Base-by-base conservation (phyloP, 2,113 vertebrate species). In the Rhinichthys klamathensis region DNA sequence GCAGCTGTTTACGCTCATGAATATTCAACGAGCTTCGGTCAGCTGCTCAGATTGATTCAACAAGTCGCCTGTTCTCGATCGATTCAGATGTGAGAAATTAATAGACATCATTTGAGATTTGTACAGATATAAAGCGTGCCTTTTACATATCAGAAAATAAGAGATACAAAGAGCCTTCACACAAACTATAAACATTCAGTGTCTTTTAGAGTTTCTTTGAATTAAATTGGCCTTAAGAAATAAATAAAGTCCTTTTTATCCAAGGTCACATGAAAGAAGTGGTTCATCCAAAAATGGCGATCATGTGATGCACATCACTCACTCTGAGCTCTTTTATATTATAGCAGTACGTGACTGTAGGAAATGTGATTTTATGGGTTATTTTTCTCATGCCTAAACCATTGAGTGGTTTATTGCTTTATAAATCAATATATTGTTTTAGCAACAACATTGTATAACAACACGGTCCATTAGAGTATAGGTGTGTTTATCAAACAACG, bases 1-100 rank as follows among this genome's bases (percentile, higher is more conserved):
- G 87, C 89, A 88, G 87, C 87, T 87, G 88, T 83, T 87, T 78
- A 18, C n/a, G 13, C n/a, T 88, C 56, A 84, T 88, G 79, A 88
- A 87, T 90, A 89, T 87, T 88, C 77, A 89, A 54, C 30, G 44
- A 41, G 41, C 41, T 41, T 41, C 41, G 8, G 41, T 41, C 32
- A 70, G 51, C 56, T 74, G 79, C 85, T 80, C 41, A 38, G 67
- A 77, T 86, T 73, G 44, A 58, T 11, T 65, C 38, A 80, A 65
- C 77, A 61, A 60, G 76, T 61, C 7, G 1, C 15, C 70, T 85
- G 83, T 86, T 87, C 85, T 49, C 61, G 7, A 63, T 63, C n/a
- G 60, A 46, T 80, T 65, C 51, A 38, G 7, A 78, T 38, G 51
- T 27, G 38, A 80, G 11, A 79, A 41, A 61, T 61, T 63, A 18